Base-by-base conservation (phyloP, 2,113 vertebrate genomes). In the Albula goreensis region DNA sequence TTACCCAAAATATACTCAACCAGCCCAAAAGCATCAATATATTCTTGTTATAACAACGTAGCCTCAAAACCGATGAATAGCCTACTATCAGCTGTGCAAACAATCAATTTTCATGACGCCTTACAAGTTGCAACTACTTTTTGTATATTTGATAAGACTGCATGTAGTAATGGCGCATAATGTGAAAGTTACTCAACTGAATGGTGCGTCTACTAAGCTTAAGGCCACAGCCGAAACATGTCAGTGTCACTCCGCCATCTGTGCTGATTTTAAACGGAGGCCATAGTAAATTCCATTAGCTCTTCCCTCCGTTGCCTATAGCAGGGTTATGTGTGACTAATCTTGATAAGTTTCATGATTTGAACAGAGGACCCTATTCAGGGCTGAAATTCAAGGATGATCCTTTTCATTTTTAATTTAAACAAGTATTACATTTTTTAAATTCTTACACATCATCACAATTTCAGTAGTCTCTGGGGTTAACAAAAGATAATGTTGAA, bases 351-450 rank as follows among this genome's bases (percentile, higher is more conserved):
- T 66, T 66, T 66, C 22, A 19, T 22, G 60, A 66, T 3, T 19
- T 66, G 60, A 66, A 66, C 60, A 66, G 60, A 66, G 19, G 60
- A 66, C 60, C 60, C 60, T 19, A 66, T 66, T 66, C 60, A 66
- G 60, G 60, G 60, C 60, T 66, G 60, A 66, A 19, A 2, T 19
- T 3, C 60, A 66, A 66, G 60, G 60, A 66, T 22, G 3, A 66
- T 66, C 19, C 60, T 66, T 60, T 66, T 66, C 60, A 66, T 66
- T 66, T 66, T 66, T 66, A 66, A 66, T 66, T 66, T 66, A 66
- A 66, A 60, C 5, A 60, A 66, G 60, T 66, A 66, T 66, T 66
- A 19, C 60, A 66, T 66, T 66, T 66, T 66, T 66, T 22, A 66
- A 66, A 66, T 66, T 66, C 60, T 19, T 66, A 1, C 60, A 66